These are phyloP conservation scores for Fundulus diaphanus DNA, from an alignment of 2,797 vertebrate species.

Conservation along the genomic window DNA sequence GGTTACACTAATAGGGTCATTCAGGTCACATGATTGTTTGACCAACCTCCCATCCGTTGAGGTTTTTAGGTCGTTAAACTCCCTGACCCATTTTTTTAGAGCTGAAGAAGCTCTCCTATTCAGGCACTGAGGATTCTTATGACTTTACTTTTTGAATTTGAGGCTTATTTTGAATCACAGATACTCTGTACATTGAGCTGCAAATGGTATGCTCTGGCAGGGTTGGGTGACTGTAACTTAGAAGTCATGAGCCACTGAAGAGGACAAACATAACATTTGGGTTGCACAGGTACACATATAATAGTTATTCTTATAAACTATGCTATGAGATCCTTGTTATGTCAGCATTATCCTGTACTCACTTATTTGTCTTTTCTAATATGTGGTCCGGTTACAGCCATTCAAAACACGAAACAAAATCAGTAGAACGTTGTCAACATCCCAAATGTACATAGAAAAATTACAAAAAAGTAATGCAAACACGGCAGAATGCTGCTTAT, in stretches of 20 bases:
- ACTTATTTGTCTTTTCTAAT: too few species aligned
- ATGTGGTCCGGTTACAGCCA: too few species aligned
- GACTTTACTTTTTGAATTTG: neutral
- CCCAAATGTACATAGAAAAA: too few species aligned
- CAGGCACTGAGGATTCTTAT: neutral
- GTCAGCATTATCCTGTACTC: too few species aligned
- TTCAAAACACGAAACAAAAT: too few species aligned
- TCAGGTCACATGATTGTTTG: neutral
- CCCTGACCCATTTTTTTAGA: neutral
- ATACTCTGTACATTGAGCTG: too few species aligned
- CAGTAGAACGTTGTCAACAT: too few species aligned
- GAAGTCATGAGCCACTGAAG: neutral
- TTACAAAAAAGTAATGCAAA: too few species aligned
- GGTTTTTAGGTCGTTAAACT: neutral
- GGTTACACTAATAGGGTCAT: constrained; percentile 4
- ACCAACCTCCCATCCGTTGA: neutral
- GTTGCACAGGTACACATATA: neutral
- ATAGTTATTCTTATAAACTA: too few species aligned
- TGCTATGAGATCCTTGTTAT: too few species aligned
- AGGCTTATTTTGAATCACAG: too few species aligned
- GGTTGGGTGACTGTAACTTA: neutral
- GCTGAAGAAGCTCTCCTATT: neutral
- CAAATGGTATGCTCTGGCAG: neutral
- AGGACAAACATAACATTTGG: neutral
- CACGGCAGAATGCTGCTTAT: too few species aligned